phyloP scores from a whole-genome alignment of 2,888 invertebrate species.

The Drosophila lutescens region DNA sequence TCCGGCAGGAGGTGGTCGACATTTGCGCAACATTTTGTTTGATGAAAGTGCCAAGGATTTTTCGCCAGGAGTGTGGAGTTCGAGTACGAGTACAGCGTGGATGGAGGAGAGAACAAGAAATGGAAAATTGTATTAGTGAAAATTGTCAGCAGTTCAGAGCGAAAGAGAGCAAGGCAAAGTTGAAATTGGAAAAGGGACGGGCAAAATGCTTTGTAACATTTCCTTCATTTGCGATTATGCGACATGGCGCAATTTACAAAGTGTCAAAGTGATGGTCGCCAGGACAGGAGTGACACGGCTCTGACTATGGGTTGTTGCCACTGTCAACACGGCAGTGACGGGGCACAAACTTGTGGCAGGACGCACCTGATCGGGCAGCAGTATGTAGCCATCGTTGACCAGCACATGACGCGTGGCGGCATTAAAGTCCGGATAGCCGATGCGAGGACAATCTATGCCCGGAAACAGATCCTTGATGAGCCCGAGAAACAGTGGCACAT shows the following conservation, averaged over 20 bases:
- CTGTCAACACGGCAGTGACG: constrained; percentile 39
- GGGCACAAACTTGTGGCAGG: constrained; percentile 20
- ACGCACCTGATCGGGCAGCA: constrained; percentile 88
- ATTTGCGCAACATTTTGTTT: constrained; percentile 76
- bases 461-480: constrained; percentile 95
- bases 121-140: constrained; percentile 71
- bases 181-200: constrained; percentile 62
- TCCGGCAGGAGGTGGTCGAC: constrained; percentile 50
- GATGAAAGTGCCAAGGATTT: constrained; percentile 66
- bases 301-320: constrained; percentile 50
- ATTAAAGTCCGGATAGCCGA: constrained; percentile 94
- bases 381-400: constrained; percentile 88
- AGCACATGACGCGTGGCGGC: constrained; percentile 90
- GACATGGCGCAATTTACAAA: constrained; percentile 78
- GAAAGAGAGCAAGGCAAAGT: constrained; percentile 55
- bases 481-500: constrained; percentile 94
- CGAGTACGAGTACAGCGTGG: constrained; percentile 35
- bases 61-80: constrained; percentile 6
- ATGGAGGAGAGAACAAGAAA: constrained; percentile 26
- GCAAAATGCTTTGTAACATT: constrained; percentile 74
- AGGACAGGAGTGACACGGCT: constrained; percentile 16
- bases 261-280: constrained; percentile 80
- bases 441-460: constrained; percentile 94
- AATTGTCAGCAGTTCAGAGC: constrained; percentile 52
- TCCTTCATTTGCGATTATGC: constrained; percentile 73